A percentile compares a stretch with the other conserved stretches of the same genome.
These are phyloP conservation scores for Noctua comes DNA, from an alignment of 2,888 invertebrate species.

Conservation along the genomic window DNA sequence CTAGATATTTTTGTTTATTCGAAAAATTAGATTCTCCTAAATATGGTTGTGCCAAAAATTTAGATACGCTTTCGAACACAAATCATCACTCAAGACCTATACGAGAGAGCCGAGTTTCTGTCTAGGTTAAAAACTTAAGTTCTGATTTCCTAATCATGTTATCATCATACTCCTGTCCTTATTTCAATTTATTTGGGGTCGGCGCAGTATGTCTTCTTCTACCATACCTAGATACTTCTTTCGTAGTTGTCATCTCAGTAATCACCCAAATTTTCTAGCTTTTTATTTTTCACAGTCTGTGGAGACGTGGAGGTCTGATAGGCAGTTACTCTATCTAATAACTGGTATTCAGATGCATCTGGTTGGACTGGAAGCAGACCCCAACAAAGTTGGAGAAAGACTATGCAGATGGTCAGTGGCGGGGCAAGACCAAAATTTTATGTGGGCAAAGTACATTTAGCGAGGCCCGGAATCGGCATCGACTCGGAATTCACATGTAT, in stretches of 20 bases:
- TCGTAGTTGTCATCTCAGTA: background rate
- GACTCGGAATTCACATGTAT: no score
- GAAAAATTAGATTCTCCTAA: background rate
- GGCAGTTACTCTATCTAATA: background rate
- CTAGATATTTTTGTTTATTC: slow-evolving; percentile 34
- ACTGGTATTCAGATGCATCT: background rate
- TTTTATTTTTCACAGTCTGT: background rate
- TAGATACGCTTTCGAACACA: background rate
- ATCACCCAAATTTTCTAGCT: background rate
- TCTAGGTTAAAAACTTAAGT: background rate
- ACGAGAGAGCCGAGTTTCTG: background rate
- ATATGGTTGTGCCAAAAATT: background rate
- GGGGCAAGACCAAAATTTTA: no score
- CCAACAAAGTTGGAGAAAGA: background rate
- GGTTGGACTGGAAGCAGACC: background rate
- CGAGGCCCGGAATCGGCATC: no score
- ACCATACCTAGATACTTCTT: background rate
- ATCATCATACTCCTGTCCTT: no score
- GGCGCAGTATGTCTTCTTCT: background rate
- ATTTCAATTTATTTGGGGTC: background rate
- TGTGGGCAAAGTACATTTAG: no score
- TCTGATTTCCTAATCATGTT: background rate
- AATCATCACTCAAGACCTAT: background rate
- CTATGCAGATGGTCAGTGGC: no score
- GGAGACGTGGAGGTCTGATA: background rate